Conservation (phyloP, 2,113 vertebrate genomes). For the Thymallus thymallus region DNA sequence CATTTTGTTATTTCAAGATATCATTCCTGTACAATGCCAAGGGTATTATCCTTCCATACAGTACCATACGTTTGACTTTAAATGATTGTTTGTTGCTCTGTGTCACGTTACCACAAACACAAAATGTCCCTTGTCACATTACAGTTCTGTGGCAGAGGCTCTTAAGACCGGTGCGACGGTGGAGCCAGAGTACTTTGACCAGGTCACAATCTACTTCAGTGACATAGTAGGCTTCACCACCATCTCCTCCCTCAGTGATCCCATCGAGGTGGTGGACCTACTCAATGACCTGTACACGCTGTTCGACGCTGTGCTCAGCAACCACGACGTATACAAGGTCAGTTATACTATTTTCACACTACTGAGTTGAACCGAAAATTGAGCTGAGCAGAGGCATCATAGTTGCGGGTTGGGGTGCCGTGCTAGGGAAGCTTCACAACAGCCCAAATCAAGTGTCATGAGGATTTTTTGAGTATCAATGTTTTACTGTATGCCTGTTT, state of each 20-base stretch:
- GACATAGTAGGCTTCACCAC: slow-evolving; percentile 91
- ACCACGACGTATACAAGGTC: slow-evolving; percentile 93
- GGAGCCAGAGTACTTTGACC: slow-evolving; percentile 90
- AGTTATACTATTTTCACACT: slow-evolving; percentile 22
- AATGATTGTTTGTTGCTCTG: background rate
- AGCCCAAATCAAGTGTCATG: too few species aligned
- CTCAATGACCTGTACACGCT: slow-evolving; percentile 91
- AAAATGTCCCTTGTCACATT: slow-evolving; percentile 2
- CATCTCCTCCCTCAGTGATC: slow-evolving; percentile 91
- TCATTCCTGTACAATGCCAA: too few species aligned
- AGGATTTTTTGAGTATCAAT: background rate
- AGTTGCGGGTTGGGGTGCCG: too few species aligned
- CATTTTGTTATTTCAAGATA: too few species aligned
- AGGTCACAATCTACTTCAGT: slow-evolving; percentile 95
- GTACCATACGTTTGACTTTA: too few species aligned
- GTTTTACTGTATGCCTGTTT: background rate
- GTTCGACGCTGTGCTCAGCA: slow-evolving; percentile 87
- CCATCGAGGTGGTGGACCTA: slow-evolving; percentile 90
- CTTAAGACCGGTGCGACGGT: slow-evolving; percentile 87
- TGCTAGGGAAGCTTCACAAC: too few species aligned
- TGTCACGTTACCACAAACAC: slow-evolving; percentile 3
- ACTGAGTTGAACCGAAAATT: too few species aligned
- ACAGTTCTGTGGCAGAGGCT: slow-evolving; percentile 89
- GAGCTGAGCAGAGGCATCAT: too few species aligned
- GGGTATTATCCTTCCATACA: too few species aligned